phyloP scores from a whole-genome alignment of 2,113 vertebrate genomes.

The Delphinus delphis region DNA sequence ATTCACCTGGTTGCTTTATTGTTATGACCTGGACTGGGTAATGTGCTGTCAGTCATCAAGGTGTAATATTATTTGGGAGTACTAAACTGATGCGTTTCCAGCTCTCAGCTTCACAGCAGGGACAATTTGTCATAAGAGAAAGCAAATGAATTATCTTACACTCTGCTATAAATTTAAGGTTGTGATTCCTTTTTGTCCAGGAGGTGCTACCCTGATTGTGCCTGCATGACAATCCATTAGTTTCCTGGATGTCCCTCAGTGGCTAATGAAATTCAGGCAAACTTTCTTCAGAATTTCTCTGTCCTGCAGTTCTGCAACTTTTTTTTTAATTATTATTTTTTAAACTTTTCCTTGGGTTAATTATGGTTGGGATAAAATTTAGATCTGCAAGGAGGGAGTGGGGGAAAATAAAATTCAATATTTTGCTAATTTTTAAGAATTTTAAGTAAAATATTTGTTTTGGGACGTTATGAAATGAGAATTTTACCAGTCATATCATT shows the following conservation, averaged over 20 bases:
- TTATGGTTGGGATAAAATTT: not conserved
- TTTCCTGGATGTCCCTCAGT: not conserved
- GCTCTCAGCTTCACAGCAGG: not conserved
- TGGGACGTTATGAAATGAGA: not conserved
- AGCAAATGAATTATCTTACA: not conserved
- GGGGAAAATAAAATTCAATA: not conserved
- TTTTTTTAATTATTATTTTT: not conserved
- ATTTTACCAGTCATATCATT: not conserved
- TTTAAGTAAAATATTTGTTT: not conserved
- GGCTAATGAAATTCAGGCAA: not conserved
- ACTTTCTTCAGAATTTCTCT: too few relatives aligned
- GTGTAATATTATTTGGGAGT: not conserved
- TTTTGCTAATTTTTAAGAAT: not conserved
- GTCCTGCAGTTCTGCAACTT: not conserved
- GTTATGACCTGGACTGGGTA: not conserved
- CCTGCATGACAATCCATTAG: accelerated
- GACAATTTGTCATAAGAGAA: not conserved
- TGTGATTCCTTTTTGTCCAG: too few relatives aligned
- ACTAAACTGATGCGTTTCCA: too few relatives aligned
- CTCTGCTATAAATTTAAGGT: not conserved
- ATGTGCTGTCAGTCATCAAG: too few relatives aligned
- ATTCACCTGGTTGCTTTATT: not conserved
- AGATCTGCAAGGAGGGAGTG: not conserved
- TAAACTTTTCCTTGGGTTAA: not conserved
- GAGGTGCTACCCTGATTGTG: too few relatives aligned